Percentiles rank a stretch among this genome's conserved stretches.
Conservation (phyloP, 2,797 vertebrate species). For the Rhyacichthys aspro region DNA sequence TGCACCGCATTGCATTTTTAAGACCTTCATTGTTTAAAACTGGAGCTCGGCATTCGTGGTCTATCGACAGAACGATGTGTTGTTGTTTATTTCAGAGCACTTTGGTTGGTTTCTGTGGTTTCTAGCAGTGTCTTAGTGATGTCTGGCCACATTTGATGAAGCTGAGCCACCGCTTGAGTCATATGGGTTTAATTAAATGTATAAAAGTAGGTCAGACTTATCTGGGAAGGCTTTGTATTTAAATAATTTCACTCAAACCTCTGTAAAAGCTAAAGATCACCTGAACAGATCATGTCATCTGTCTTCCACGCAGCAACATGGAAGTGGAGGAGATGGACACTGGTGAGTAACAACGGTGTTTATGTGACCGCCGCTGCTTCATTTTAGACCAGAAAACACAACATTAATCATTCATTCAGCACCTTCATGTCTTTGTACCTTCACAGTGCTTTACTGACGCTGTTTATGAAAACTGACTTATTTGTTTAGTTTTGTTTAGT, state of each 20-base stretch:
- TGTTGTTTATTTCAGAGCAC: slow-evolving; percentile 2
- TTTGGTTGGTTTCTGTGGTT: slow-evolving; percentile 12
- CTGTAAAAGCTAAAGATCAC: not conserved
- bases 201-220: too few relatives aligned
- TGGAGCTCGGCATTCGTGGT: too few relatives aligned
- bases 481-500: not conserved
- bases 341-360: slow-evolving; percentile 67
- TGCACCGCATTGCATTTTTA: too few relatives aligned
- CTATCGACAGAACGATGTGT: too few relatives aligned
- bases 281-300: slow-evolving; percentile 26
- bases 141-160: slow-evolving; percentile 10
- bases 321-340: slow-evolving; percentile 77
- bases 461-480: not conserved
- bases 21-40: too few relatives aligned
- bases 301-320: slow-evolving; percentile 78
- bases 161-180: not conserved
- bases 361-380: not conserved
- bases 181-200: too few relatives aligned
- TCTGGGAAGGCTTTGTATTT: not conserved
- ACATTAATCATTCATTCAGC: not conserved
- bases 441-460: not conserved
- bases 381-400: not conserved
- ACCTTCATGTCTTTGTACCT: not conserved
- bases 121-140: not conserved
- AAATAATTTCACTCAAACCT: slow-evolving; percentile 7